Evolutionary conservation across 2,113 vertebrate species (phyloP).

Genomic region (human): GRCh38 chr15:31081001-31081500

Average conservation of each 20-base stretch:
- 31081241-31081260: not conserved
- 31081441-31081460: not conserved
- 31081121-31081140: not conserved
- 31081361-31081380: not conserved
- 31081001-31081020: not conserved
- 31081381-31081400: not conserved
- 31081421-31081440: slow-evolving; percentile 20
- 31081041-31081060: not conserved
- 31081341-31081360: not conserved
- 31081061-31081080: not conserved
- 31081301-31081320: not conserved
- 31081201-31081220: not conserved
- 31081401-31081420: not conserved
- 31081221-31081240: not conserved
- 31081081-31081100: not conserved
- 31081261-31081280: not conserved
- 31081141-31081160: not conserved
- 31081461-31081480: not conserved
- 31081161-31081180: not conserved
- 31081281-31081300: not conserved
- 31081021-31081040: not conserved
- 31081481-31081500: not conserved
- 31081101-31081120: not conserved
- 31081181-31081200: not conserved
- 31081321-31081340: not conserved